Evolutionary conservation across 2,113 vertebrate species (phyloP), one percentile per base, ranked within the genome.

Genomic region (Oreocharis arfaki): DNA sequence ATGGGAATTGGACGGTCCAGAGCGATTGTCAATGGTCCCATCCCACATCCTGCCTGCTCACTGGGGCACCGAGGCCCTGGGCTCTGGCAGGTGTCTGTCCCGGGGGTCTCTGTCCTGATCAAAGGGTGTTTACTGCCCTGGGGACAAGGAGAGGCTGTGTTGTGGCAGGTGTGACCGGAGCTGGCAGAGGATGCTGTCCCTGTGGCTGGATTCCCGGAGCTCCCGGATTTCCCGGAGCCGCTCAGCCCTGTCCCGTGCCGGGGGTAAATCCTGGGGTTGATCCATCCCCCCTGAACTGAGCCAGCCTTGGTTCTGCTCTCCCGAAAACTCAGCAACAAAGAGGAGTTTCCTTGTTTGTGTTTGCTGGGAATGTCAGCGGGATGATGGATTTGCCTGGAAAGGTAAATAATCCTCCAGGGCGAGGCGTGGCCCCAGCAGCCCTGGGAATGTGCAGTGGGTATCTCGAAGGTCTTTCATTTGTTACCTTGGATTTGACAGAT

Each of bases 311-410:
- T 35, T 13, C 33, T 79, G 32, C 74, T 57, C 24, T 39, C 61
- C 87, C 69, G 4, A 41, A 56, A 83, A 27, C 59, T 39, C 83
- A 4, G 69, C 81, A 57, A 30, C 85, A 37, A 57, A 57, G 78
- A 28, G 0, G 23, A 15, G 15, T n/a, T 70, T 23, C 90, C 95
- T n/a, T 70, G 82, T 74, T 86, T 63, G 85, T 76, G 64, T 75
- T 93, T 82, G 93, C 88, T 56, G 89, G 87, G 93, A 41, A 39
- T 35, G 95, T 49, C 96, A 70, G 27, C 6, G 59, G 79, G 69
- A 13, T 95, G 93, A 96, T 91, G 91, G 94, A 95, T 94, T 82
- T 63, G 78, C 68, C 78, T 64, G 84, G 78, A 52, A 86, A 82
- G 68, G 89, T 92, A 68, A 95, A 90, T 70, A 78, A 68, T 32